Evolutionary conservation across 2,888 invertebrate genomes (phyloP).

Genomic region (Aspidiotus destructor): DNA sequence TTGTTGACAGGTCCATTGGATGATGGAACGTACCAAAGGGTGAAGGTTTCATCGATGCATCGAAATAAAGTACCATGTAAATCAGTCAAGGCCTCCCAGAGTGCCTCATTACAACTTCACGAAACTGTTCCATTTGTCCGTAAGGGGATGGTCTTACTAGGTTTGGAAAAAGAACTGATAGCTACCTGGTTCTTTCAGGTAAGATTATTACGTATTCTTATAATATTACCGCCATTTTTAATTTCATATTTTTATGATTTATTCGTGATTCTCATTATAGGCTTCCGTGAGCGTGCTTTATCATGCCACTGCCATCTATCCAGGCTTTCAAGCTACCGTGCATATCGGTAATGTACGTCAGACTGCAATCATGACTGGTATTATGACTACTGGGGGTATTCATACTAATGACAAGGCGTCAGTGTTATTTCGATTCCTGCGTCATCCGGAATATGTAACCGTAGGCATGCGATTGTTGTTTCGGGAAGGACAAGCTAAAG

Average conservation of each 20-base stretch:
- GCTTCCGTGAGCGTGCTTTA: slow-evolving; percentile 83
- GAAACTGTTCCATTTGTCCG: slow-evolving; percentile 50
- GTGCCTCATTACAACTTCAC: slow-evolving; percentile 67
- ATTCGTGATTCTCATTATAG: slow-evolving; percentile 46
- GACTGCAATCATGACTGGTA: slow-evolving; percentile 79
- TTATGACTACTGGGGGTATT: slow-evolving; percentile 55
- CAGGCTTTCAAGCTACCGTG: slow-evolving; percentile 83
- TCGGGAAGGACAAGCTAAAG: slow-evolving; percentile 74
- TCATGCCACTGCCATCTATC: slow-evolving; percentile 71
- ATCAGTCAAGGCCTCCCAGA: slow-evolving; percentile 78
- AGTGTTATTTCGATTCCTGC: slow-evolving; percentile 77
- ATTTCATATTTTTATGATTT: not conserved
- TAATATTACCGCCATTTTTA: not conserved
- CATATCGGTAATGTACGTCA: slow-evolving; percentile 93
- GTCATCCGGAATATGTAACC: slow-evolving; percentile 79
- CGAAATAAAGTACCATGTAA: slow-evolving; percentile 85
- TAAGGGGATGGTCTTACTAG: slow-evolving; percentile 77
- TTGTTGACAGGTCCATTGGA: slow-evolving; percentile 55
- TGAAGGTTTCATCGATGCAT: slow-evolving; percentile 74
- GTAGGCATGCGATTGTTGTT: slow-evolving; percentile 70
- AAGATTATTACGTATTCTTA: not conserved
- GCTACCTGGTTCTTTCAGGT: slow-evolving; percentile 48
- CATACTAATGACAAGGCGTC: slow-evolving; percentile 77
- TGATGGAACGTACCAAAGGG: slow-evolving; percentile 66
- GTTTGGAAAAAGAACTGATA: slow-evolving; percentile 45